These are phyloP conservation scores for Philopotamus ludificatus DNA, from an alignment of 1,140 invertebrate genomes.

Conservation along the genomic window DNA sequence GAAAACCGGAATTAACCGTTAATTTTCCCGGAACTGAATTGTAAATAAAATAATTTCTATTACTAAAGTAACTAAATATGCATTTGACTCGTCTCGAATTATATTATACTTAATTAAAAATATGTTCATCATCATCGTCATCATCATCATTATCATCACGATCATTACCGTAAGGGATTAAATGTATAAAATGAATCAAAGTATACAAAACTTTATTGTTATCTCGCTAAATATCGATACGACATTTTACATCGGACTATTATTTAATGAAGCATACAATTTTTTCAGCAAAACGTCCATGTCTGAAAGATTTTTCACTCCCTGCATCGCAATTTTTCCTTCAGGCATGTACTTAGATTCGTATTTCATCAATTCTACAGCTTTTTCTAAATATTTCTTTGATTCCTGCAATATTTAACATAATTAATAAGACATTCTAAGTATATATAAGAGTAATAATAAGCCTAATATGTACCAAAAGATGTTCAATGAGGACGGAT, in stretches of 20 bases:
- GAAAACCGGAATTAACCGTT: no score
- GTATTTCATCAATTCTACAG: slow-evolving; percentile 49
- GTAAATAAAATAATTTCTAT: no score
- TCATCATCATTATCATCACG: no score
- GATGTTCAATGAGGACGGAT: slow-evolving; percentile 47
- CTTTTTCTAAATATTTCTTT: slow-evolving; percentile 50
- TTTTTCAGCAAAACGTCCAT: slow-evolving; percentile 48
- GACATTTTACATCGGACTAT: slow-evolving; percentile 20
- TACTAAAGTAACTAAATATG: no score
- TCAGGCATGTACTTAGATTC: slow-evolving; percentile 57
- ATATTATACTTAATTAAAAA: no score
- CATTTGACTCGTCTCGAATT: no score
- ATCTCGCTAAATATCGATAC: no score
- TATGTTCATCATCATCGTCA: no score
- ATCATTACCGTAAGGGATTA: no score
- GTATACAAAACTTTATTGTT: no score
- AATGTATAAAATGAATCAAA: no score
- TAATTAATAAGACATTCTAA: background rate
- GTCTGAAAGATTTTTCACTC: slow-evolving; percentile 48
- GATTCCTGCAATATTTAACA: slow-evolving; percentile 50
- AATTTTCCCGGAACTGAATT: no score
- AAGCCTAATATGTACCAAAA: slow-evolving; percentile 43
- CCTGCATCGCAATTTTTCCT: slow-evolving; percentile 54
- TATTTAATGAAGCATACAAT: slow-evolving; percentile 43
- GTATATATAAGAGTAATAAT: background rate